These are phyloP conservation scores for Tetrao urogallus DNA, from an alignment of 2,113 vertebrate species.

Conservation along the genomic window DNA sequence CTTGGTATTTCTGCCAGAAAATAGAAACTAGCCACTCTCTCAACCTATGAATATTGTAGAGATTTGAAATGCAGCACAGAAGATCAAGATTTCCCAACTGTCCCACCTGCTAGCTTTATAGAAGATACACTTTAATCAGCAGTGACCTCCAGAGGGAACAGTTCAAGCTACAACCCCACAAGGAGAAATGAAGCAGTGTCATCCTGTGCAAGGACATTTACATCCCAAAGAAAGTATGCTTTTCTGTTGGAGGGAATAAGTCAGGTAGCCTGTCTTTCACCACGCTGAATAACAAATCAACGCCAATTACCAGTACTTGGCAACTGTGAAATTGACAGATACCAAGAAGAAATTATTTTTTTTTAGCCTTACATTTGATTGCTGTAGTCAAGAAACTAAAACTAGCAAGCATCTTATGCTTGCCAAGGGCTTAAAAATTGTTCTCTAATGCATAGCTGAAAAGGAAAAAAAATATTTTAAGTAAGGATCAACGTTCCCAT, in stretches of 20 bases:
- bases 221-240: background rate
- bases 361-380: background rate
- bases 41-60: background rate
- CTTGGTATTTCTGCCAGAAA: background rate
- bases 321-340: background rate
- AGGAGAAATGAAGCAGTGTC: background rate
- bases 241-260: background rate
- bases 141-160: background rate
- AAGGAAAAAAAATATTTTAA: background rate
- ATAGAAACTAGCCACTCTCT: background rate
- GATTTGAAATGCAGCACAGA: background rate
- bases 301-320: background rate
- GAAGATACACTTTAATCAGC: background rate
- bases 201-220: background rate
- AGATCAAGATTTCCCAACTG: background rate
- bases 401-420: rapidly evolving
- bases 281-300: background rate
- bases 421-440: rapidly evolving
- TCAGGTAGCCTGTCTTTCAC: background rate
- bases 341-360: background rate
- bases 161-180: background rate
- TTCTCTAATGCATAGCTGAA: background rate
- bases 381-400: background rate
- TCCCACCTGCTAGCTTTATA: background rate
- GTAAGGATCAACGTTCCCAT: background rate